Base-by-base conservation (phyloP, 2,113 vertebrate species). In the Burhinus oedicnemus region DNA sequence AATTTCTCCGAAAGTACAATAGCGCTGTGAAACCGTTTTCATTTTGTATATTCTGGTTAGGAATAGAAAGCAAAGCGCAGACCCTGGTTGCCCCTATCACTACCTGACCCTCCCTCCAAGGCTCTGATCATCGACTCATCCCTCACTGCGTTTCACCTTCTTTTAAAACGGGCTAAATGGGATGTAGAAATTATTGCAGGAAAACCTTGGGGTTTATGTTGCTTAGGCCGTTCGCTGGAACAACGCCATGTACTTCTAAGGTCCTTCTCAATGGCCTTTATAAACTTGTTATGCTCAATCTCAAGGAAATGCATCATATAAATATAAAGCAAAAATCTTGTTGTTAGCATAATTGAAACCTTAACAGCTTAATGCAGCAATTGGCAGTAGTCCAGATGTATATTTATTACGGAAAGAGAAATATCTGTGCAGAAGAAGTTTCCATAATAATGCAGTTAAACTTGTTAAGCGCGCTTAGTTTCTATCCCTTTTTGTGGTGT, bases 391-490 rank as follows among this genome's bases (percentile, higher is more conserved):
- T 47, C 40, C 68, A 80, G 47, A 26, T 22, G 12, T 3, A 12
- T 51, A 7, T 34, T 36, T 61, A 6, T 42, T 68, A 21, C 3
- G 42, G 30, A 47, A 74, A 61, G 40, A 87, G 29, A 51, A 27
- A 66, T 32, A 55, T 23, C 66, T 42, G 8, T 40, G 47, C 60
- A 61, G 80, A 19, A 30, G 34, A 66, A 17, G 4, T 4, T 40
- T 60, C 44, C 4, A 4, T 47, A 40, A 40, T 20, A 47, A 40
- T 6, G 12, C 42, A 25, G 40, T 32, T 42, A 23, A 54, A 42
- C 47, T 13, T 14, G 19, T 51, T 26, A 40, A 30, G 23, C 9
- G 7, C 2, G 0, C 3, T n/a, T 36, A 2, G 4, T 32, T 75
- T 69, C 38, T 27, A 18, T 8, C 40, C 8, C 6, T 47, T 13